A percentile compares a stretch with the other conserved stretches of the same genome.
phyloP scores from a whole-genome alignment of 2,797 vertebrate species.

The Anisognathus igniventris region DNA sequence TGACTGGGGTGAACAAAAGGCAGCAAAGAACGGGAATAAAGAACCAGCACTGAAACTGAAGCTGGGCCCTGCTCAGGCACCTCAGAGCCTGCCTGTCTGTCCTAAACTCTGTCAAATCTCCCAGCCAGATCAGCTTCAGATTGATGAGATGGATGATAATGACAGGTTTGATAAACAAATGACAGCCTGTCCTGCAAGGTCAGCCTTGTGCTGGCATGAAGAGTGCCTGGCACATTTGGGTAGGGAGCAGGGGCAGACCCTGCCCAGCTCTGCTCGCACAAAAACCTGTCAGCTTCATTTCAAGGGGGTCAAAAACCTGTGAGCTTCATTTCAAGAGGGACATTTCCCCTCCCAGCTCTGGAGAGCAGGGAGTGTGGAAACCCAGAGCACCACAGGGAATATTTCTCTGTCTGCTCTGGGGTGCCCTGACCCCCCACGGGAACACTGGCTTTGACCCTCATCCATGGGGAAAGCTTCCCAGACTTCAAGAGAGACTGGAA shows the following conservation, averaged over 20 bases:
- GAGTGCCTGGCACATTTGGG: background rate
- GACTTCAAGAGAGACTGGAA: too few relatives aligned
- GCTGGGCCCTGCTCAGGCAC: background rate
- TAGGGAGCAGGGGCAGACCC: background rate
- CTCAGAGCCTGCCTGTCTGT: background rate
- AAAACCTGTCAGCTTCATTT: background rate
- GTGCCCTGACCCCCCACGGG: too few relatives aligned
- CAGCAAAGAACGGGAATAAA: background rate
- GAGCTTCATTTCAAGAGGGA: too few relatives aligned
- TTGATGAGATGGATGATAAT: background rate
- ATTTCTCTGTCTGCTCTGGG: too few relatives aligned
- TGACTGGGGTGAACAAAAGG: background rate
- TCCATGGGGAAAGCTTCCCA: too few relatives aligned
- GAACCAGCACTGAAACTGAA: background rate
- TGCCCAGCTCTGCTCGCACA: background rate
- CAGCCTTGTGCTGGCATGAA: background rate
- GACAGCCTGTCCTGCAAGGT: constrained; percentile 1
- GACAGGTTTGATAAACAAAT: constrained; percentile 1
- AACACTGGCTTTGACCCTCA: too few relatives aligned
- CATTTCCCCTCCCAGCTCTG: too few relatives aligned
- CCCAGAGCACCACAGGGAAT: too few relatives aligned
- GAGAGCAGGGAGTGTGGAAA: too few relatives aligned
- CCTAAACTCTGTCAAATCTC: background rate
- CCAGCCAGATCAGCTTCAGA: background rate
- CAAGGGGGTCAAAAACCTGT: background rate